Base-by-base conservation (phyloP, 2,113 vertebrate species). In the Erpornis zantholeuca region DNA sequence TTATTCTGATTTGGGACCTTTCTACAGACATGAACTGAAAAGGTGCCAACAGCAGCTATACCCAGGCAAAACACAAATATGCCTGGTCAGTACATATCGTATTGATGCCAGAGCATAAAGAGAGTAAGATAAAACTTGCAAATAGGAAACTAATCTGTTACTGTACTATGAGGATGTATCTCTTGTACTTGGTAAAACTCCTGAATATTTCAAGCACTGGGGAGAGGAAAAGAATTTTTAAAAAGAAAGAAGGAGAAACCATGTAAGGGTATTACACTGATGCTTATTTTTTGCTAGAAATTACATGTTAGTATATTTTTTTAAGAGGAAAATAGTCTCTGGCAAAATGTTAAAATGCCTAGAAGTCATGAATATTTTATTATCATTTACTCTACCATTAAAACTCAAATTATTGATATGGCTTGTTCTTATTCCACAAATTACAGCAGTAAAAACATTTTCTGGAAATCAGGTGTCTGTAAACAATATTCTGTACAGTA, bases 271-370 rank as follows among this genome's bases (percentile, higher is more conserved):
- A 85, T 66, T 88, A 29, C 23, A 69, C 20, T 63, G 14, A 73
- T 85, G 44, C 20, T 5, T 57, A 23, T 91, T 90, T 93, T 89
- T 82, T 95, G 14, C 29, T 91, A 95, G 47, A 96, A 97, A 94
- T 81, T 18, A 95, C 24, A 88, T 56, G 27, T 42, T 65, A 63
- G 22, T 45, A 29, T 77, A 59, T 80, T 57, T 63, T 92, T 95
- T 92, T 31, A 76, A 70, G 36, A 85, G 49, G 20, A 66, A 56
- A 35, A 56, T 15, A n/a, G 31, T 29, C 8, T 86, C 54, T 92
- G 35, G n/a, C 18, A 89, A 85, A 87, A 91, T 53, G 31, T 47
- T 88, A 59, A 44, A 86, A 81, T 47, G 31, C 54, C 61, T 94
- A 70, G 47, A 88, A 93, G 57, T 49, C 16, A 3, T 29, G 88